A percentile compares a stretch with the other conserved stretches of the same genome.
Evolutionary conservation across 2,888 invertebrate species (phyloP).

Genomic region (Pterobdella sp.): DNA sequence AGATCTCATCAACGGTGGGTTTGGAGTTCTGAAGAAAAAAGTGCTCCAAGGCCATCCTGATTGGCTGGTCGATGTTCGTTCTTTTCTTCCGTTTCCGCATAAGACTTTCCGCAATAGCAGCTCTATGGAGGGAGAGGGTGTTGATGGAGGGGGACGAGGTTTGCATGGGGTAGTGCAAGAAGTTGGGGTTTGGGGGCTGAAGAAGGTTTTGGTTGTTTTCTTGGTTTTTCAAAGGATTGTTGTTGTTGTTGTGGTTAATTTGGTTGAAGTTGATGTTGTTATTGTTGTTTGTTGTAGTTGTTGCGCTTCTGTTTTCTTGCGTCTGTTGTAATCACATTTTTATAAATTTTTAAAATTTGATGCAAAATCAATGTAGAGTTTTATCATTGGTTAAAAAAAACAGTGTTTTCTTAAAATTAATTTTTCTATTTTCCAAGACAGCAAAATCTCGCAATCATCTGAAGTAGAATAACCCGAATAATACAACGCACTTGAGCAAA

Average conservation of each 20-base stretch:
- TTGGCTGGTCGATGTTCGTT: conserved; percentile 87
- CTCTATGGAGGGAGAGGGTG: conserved; percentile 17
- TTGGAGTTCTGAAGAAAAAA: conserved; percentile 89
- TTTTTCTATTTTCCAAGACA: neutral
- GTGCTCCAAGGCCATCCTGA: conserved; percentile 86
- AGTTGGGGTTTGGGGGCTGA: neutral
- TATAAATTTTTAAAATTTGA: too few relatives aligned
- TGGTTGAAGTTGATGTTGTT: neutral
- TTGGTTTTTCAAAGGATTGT: neutral
- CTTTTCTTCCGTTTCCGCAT: conserved; percentile 81
- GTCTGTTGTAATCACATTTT: neutral
- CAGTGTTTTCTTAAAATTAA: too few relatives aligned
- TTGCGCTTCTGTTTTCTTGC: neutral
- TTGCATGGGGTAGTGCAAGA: neutral
- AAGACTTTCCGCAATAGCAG: conserved; percentile 35
- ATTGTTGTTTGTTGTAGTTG: neutral
- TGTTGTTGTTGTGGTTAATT: neutral
- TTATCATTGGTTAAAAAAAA: too few relatives aligned
- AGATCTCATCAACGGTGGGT: conserved; percentile 90
- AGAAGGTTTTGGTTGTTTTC: neutral
- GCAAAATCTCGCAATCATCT: neutral
- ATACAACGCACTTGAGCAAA: too few relatives aligned
- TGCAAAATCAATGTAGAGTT: too few relatives aligned
- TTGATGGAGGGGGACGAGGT: neutral
- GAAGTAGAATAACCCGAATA: too few relatives aligned